Conservation (phyloP, 2,888 invertebrate species). For the Andrena bicolor region DNA sequence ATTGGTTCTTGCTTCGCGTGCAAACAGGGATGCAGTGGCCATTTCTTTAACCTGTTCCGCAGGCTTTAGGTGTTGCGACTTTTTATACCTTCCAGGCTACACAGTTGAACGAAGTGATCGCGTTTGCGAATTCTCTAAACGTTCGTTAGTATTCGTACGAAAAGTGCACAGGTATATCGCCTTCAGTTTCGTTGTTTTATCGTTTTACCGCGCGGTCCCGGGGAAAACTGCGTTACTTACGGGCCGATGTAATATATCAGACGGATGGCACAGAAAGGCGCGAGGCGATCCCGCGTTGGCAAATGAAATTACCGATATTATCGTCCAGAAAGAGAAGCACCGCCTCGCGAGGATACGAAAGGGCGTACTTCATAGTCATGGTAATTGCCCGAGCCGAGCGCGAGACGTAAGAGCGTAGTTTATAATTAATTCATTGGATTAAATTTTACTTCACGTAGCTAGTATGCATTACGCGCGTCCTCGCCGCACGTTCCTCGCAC, state of each 20-base stretch:
- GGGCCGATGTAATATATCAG: not conserved
- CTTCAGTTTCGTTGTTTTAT: no score
- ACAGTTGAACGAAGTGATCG: no score
- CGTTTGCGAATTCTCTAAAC: no score
- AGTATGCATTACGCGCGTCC: constrained; percentile 73
- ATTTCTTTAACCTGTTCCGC: not conserved
- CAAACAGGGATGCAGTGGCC: no score
- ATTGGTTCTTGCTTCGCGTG: not conserved
- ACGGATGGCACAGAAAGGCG: not conserved
- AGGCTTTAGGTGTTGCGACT: not conserved
- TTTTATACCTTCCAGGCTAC: not conserved
- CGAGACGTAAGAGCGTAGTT: constrained; percentile 75
- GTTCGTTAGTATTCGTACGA: no score
- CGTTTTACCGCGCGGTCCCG: not conserved
- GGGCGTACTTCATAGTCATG: constrained; percentile 77
- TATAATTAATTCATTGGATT: constrained; percentile 83
- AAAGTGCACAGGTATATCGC: no score
- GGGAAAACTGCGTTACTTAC: not conserved
- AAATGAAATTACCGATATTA: constrained; percentile 77
- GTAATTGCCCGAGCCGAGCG: constrained; percentile 73
- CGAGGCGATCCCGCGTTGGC: constrained; percentile 25
- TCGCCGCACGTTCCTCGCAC: not conserved
- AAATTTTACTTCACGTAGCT: constrained; percentile 78
- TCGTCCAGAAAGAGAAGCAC: constrained; percentile 63
- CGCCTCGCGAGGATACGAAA: constrained; percentile 53